These are phyloP conservation scores for Oppia nitens DNA, from an alignment of 1,140 invertebrate genomes.

Conservation along the genomic window DNA sequence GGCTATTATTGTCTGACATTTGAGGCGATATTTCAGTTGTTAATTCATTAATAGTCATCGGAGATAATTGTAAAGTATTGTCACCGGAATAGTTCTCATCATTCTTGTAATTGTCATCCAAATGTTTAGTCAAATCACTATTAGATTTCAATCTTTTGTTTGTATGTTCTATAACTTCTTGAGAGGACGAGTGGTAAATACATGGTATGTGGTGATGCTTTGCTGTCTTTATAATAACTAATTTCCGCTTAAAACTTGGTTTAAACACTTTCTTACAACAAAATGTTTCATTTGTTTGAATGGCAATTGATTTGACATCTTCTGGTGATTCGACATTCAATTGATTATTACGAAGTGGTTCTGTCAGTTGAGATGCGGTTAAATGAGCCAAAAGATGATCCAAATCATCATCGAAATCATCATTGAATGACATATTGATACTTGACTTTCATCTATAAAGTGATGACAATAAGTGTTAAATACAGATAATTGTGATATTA, in stretches of 20 bases:
- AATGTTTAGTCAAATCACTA: background rate
- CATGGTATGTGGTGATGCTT: background rate
- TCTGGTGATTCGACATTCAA: background rate
- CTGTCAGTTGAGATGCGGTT: background rate
- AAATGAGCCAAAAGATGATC: background rate
- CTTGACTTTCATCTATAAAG: too few relatives aligned
- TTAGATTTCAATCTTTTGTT: background rate
- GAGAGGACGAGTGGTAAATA: background rate
- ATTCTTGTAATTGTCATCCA: background rate
- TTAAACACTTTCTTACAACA: background rate
- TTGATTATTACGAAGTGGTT: background rate
- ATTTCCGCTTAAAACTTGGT: background rate
- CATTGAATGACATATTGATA: background rate
- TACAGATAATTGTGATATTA: too few relatives aligned
- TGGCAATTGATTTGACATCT: background rate
- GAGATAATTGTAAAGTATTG: background rate
- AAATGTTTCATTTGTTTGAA: background rate
- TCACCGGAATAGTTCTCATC: background rate
- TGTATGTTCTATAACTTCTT: background rate
- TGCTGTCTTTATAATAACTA: background rate
- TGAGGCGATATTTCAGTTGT: background rate
- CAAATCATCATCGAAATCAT: background rate
- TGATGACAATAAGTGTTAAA: too few relatives aligned
- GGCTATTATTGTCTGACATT: background rate
- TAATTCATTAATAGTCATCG: background rate